Conservation (phyloP, 2,797 vertebrate genomes). For the Channa striata region DNA sequence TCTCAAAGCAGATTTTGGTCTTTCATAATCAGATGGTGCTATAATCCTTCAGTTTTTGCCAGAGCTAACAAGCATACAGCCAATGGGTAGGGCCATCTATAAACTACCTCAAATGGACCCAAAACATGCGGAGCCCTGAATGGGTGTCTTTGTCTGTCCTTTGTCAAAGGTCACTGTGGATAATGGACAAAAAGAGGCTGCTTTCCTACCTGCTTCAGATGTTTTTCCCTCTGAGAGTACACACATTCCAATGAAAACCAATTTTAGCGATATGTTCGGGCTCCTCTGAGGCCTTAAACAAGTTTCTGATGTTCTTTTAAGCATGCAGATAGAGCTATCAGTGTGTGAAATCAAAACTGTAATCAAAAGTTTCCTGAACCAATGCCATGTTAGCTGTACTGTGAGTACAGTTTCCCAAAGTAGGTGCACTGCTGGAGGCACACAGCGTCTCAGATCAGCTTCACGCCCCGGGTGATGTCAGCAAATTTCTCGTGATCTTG, state of each 20-base stretch:
- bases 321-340: not conserved
- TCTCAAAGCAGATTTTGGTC: conserved; percentile 42
- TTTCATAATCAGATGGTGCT: conserved; percentile 28
- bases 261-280: not conserved
- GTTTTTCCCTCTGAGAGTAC: conserved; percentile 6
- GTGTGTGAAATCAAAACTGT: not conserved
- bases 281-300: not conserved
- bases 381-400: not conserved
- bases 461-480: conserved; percentile 34
- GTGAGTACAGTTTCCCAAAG: conserved; percentile 10
- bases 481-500: conserved; percentile 28
- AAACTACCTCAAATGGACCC: conserved; percentile 6
- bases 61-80: conserved; percentile 24
- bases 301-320: not conserved
- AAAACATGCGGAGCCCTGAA: conserved; percentile 31
- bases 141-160: conserved; percentile 9
- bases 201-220: conserved; percentile 12
- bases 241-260: conserved; percentile 8
- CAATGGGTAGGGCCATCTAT: not conserved
- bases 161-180: conserved; percentile 4
- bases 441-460: conserved; percentile 36
- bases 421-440: conserved; percentile 12
- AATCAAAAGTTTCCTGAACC: conserved; percentile 14
- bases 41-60: conserved; percentile 45
- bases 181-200: conserved; percentile 1